Conservation (phyloP, 2,797 vertebrate genomes). For the Poeciliopsis turneri region DNA sequence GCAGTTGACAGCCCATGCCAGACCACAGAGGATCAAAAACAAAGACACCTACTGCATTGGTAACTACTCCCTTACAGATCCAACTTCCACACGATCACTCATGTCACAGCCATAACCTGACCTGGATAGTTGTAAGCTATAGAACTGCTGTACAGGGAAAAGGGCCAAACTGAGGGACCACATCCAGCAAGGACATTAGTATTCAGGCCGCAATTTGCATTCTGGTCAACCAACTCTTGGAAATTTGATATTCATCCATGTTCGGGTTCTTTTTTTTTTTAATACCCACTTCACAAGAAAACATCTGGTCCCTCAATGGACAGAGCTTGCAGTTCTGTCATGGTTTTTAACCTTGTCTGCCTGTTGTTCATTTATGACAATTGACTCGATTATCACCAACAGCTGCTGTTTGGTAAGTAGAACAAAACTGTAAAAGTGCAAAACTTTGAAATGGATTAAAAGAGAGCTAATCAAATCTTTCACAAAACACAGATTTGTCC, state of each 20-base stretch:
- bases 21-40: constrained; percentile 14
- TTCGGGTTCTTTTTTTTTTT: background rate
- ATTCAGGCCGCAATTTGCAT: constrained; percentile 8
- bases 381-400: constrained; percentile 1
- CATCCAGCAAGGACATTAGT: constrained; percentile 3
- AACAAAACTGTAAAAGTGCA: background rate
- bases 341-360: constrained; percentile 9
- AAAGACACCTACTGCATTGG: constrained; percentile 1
- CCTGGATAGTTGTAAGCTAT: constrained; percentile 10
- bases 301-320: background rate
- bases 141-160: background rate
- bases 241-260: constrained; percentile 14
- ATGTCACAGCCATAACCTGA: constrained; percentile 13
- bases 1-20: constrained; percentile 4
- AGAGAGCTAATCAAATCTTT: background rate
- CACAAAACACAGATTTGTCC: background rate
- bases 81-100: constrained; percentile 13
- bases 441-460: background rate
- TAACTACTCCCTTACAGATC: constrained; percentile 26
- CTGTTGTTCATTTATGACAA: constrained; percentile 3
- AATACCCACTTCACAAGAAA: background rate
- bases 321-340: constrained; percentile 1
- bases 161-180: background rate
- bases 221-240: constrained; percentile 8
- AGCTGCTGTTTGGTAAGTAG: background rate